Percentiles rank a stretch among this genome's conserved stretches.
phyloP scores from a whole-genome alignment of 2,113 vertebrate species.

The Procavia capensis region DNA sequence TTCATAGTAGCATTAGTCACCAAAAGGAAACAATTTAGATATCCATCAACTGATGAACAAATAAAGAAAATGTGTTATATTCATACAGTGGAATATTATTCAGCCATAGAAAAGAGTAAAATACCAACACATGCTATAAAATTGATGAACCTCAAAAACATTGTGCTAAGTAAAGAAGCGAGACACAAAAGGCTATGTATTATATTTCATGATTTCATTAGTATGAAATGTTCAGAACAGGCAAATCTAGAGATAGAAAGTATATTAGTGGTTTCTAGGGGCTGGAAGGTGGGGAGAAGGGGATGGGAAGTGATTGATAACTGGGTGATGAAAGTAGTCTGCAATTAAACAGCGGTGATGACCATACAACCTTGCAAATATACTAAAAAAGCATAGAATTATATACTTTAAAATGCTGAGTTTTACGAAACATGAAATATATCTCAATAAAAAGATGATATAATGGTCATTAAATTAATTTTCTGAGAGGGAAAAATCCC shows the following conservation, averaged over 20 bases:
- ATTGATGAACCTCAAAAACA: background rate
- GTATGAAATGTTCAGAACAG: background rate
- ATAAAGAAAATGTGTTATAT: too few species aligned
- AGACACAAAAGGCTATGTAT: background rate
- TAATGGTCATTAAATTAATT: background rate
- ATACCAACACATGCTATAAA: background rate
- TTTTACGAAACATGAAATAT: background rate
- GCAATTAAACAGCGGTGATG: background rate
- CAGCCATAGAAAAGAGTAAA: background rate
- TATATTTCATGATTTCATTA: background rate
- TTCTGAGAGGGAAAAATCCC: background rate
- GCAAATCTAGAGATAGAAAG: background rate
- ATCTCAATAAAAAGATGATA: background rate
- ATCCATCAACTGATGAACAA: background rate
- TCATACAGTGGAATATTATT: background rate
- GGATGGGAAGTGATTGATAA: background rate
- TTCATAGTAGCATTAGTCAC: background rate
- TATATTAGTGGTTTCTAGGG: background rate
- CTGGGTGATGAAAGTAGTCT: background rate
- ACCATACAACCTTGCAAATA: background rate
- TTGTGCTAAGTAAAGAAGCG: background rate
- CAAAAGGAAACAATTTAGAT: background rate
- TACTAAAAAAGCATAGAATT: background rate
- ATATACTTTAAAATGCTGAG: background rate
- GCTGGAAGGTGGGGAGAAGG: background rate